Evolutionary conservation across 2,113 vertebrate genomes (phyloP).

Genomic region (Clarias macrocephalus): DNA sequence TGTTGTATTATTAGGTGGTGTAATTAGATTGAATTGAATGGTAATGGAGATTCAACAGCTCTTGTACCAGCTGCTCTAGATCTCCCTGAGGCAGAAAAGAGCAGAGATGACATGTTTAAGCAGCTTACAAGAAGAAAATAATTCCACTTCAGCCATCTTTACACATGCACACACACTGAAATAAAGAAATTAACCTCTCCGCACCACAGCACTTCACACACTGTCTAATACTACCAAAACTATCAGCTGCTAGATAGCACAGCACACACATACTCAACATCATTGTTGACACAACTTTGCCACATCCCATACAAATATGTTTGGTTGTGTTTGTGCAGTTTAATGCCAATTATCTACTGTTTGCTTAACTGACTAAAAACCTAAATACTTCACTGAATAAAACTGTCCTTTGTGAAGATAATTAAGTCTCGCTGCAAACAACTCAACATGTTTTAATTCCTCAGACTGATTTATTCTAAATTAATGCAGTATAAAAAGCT

Average conservation of each 20-base stretch:
- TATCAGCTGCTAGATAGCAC: conserved; percentile 16
- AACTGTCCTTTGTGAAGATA: conserved; percentile 66
- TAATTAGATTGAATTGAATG: conserved; percentile 61
- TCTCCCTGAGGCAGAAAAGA: conserved; percentile 46
- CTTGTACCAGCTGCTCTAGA: conserved; percentile 24
- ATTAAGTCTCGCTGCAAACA: conserved; percentile 39
- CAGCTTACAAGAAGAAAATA: conserved; percentile 37
- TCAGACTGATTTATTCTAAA: conserved; percentile 9
- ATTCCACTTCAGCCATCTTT: conserved; percentile 23
- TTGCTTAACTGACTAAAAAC: conserved; percentile 1
- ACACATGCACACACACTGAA: conserved; percentile 14
- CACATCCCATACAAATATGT: conserved; percentile 32
- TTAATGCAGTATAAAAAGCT: conserved; percentile 1
- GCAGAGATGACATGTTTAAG: conserved; percentile 31
- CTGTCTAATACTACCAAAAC: conserved; percentile 5
- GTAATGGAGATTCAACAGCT: conserved; percentile 52
- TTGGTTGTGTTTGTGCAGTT: not conserved
- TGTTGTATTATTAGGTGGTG: conserved; percentile 60
- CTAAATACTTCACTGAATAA: conserved; percentile 7
- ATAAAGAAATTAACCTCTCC: conserved; percentile 45
- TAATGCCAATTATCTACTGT: not conserved
- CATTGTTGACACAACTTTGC: conserved; percentile 34
- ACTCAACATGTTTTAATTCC: conserved; percentile 13
- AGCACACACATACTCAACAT: conserved; percentile 19
- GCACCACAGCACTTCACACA: conserved; percentile 16